A percentile compares a stretch with the other conserved stretches of the same genome.
These are phyloP conservation scores for Tryphoninae sp. DNA, from an alignment of 2,888 invertebrate genomes.

Conservation along the genomic window DNA sequence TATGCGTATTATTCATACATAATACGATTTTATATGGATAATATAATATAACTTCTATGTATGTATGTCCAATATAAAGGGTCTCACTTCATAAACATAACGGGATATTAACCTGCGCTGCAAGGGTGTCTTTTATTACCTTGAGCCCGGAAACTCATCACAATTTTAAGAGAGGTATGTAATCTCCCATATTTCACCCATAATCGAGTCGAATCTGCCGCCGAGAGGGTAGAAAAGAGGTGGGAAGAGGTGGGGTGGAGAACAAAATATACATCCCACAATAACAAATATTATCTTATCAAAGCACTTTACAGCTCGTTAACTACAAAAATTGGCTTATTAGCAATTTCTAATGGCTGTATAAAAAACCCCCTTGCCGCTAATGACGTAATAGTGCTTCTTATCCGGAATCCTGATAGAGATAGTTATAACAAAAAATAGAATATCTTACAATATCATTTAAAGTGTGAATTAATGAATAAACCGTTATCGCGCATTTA, in stretches of 20 bases:
- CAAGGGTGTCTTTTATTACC: conserved; percentile 67
- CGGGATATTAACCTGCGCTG: conserved; percentile 69
- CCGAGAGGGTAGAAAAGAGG: background rate
- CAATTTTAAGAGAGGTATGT: conserved; percentile 34
- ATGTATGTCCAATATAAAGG: conserved; percentile 72
- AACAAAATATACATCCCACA: conserved; percentile 56
- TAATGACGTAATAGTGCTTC: conserved; percentile 38
- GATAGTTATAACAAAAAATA: conserved; percentile 79
- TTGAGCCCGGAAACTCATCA: conserved; percentile 49
- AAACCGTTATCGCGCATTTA: conserved; percentile 71
- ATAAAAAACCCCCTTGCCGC: conserved; percentile 61
- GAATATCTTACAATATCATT: conserved; percentile 78
- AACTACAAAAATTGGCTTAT: conserved; percentile 32
- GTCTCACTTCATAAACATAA: conserved; percentile 72
- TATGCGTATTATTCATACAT: conserved; percentile 62
- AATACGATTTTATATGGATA: conserved; percentile 58
- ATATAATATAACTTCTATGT: conserved; percentile 57
- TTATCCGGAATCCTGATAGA: conserved; percentile 64
- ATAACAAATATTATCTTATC: conserved; percentile 53
- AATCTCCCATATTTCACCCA: background rate
- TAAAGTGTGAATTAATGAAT: conserved; percentile 74
- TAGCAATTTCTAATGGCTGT: conserved; percentile 41
- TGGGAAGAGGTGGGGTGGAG: background rate
- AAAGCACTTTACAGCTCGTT: conserved; percentile 61
- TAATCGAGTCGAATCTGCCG: background rate